Evolutionary conservation across 2,888 invertebrate species (phyloP).

Genomic region (Oasisia sp.): DNA sequence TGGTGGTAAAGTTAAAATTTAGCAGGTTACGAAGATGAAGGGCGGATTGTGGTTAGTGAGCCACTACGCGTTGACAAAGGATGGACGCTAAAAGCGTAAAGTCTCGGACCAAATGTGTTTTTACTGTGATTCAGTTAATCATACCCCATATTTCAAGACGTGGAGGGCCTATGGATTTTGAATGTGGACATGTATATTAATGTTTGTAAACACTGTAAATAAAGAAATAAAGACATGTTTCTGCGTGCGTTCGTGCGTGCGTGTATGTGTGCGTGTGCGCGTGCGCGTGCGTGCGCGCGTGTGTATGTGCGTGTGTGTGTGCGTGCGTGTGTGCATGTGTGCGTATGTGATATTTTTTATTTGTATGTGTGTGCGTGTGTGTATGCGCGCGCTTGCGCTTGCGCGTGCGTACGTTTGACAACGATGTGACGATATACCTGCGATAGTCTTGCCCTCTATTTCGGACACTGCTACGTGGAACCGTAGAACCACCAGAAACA

Average conservation of each 20-base stretch:
- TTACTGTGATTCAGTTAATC: neutral
- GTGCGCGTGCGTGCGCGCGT: neutral
- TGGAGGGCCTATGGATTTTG: neutral
- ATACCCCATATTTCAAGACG: neutral
- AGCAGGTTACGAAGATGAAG: no score
- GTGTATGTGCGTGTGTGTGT: conserved; percentile 21
- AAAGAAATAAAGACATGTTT: neutral
- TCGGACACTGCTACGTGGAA: neutral
- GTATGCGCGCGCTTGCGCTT: neutral
- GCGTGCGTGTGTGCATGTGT: neutral
- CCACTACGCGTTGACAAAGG: no score
- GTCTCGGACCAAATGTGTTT: neutral
- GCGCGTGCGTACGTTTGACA: neutral
- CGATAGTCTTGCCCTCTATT: neutral
- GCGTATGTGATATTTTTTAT: no score
- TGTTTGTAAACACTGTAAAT: neutral
- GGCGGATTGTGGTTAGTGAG: no score
- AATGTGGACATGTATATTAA: neutral
- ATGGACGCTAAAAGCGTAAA: no score
- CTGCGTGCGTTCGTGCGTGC: neutral
- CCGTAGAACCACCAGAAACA: neutral
- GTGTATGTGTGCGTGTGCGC: no score
- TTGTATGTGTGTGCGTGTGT: neutral
- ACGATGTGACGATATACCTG: neutral
- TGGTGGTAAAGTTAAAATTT: no score